Conservation (phyloP, 1,140 invertebrate species). For the Drosophila navojoa region DNA sequence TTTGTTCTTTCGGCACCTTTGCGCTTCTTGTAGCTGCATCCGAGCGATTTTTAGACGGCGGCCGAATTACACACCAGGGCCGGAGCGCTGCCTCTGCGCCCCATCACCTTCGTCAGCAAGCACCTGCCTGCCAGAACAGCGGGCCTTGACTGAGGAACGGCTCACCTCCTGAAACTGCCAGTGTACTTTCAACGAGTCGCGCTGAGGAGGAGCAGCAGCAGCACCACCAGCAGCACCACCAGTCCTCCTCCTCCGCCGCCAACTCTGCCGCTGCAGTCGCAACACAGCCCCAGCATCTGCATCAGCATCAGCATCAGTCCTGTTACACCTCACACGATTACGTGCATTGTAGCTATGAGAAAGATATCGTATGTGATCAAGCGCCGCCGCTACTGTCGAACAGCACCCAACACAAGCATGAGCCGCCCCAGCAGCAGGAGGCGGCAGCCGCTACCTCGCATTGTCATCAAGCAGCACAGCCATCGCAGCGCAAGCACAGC, state of each 20-base stretch:
- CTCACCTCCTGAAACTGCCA: constrained; percentile 83
- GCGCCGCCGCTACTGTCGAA: constrained; percentile 42
- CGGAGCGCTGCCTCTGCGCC: constrained; percentile 84
- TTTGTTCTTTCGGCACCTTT: constrained; percentile 8
- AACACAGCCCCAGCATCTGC: constrained; percentile 42
- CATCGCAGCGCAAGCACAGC: constrained; percentile 66
- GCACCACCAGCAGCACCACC: constrained; percentile 27
- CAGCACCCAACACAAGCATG: constrained; percentile 39
- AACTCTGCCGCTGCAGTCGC: constrained; percentile 3
- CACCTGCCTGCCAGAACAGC: constrained; percentile 84
- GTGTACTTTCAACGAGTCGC: constrained; percentile 78
- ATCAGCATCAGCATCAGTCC: constrained; percentile 56
- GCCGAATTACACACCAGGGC: constrained; percentile 84
- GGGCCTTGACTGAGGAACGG: constrained; percentile 84
- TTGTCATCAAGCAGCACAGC: constrained; percentile 51
- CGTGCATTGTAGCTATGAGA: constrained; percentile 83
- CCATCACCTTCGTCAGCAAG: constrained; percentile 84
- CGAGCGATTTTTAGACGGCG: constrained; percentile 87
- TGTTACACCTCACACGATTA: constrained; percentile 76
- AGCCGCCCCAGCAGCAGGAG: constrained; percentile 46
- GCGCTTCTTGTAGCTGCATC: constrained; percentile 85
- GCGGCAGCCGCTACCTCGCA: constrained; percentile 35
- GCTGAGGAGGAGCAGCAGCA: constrained; percentile 69
- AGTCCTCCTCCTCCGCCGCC: constrained; percentile 16
- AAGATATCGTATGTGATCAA: constrained; percentile 83